Evolutionary conservation across 2,797 vertebrate genomes (phyloP).

Genomic region (Caiman crocodilus): DNA sequence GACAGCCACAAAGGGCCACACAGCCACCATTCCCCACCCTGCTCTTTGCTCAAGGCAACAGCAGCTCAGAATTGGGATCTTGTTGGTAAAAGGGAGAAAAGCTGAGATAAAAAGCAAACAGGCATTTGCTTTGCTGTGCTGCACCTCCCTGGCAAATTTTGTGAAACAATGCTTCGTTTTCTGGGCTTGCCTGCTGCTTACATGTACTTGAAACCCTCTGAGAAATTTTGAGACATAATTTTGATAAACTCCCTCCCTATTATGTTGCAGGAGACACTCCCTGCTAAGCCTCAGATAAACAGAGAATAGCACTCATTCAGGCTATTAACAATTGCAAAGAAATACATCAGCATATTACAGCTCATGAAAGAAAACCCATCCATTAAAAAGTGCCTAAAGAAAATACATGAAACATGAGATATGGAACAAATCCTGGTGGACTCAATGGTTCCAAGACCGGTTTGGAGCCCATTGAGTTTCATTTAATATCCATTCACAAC

Average conservation of each 20-base stretch:
- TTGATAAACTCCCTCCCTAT: conserved; percentile 20
- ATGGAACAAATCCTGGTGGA: conserved; percentile 75
- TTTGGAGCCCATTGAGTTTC: conserved; percentile 49
- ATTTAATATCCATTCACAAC: conserved; percentile 74
- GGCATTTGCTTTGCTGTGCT: background rate
- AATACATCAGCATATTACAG: background rate
- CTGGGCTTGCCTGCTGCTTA: background rate
- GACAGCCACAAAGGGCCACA: background rate
- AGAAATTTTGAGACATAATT: background rate
- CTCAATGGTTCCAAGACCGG: conserved; percentile 62
- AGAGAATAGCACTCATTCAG: background rate
- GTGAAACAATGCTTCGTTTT: background rate
- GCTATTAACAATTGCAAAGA: conserved; percentile 28
- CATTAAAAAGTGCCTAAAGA: conserved; percentile 64
- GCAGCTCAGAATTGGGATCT: background rate
- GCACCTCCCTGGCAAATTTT: background rate
- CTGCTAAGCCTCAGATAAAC: background rate
- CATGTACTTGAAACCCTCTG: background rate
- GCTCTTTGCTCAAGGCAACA: background rate
- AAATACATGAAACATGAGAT: conserved; percentile 60
- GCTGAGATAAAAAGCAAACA: background rate
- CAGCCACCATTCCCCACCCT: background rate
- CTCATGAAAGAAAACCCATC: conserved; percentile 24
- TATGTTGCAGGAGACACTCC: background rate
- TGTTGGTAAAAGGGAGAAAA: conserved; percentile 7